Base-by-base conservation (phyloP, 2,888 invertebrate species). In the Lagria hirta region DNA sequence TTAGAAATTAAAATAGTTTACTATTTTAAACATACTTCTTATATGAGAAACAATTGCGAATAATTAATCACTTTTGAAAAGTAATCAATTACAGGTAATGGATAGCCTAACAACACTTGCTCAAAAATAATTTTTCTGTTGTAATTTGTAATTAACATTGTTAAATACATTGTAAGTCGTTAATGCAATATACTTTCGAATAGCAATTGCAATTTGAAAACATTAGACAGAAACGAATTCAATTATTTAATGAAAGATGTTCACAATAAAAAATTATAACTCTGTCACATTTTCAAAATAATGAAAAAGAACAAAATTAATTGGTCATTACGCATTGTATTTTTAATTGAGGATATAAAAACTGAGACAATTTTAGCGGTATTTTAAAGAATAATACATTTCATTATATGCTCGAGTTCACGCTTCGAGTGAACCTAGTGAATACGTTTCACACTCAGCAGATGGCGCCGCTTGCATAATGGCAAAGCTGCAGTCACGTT, bases 361-460 rank as follows among this genome's bases (percentile, higher is more conserved):
- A 57, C 54, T 58, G 58, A 63, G 61, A 62, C 63, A 57, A 58
- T 61, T 63, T 62, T 61, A 63, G 61, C 61, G 63, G 63, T 63
- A 63, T 60, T 63, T 59, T 59, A 52, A 59, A 61, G 61, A 61
- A 63, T 63, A 62, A 63, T 63, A 61, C 61, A 62, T 62, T 62
- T 62, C 60, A 63, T 63, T 63, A 63, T 58, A 60, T 60, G 59
- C 51, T 63, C 54, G 58, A 62, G 61, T 61, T 63, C 61, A 57
- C 55, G 57, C 52, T 52, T 52, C 47, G 41, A 55, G 46, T 58
- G 61, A 61, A 61, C 60, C 55, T 55, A 35, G 32, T 45, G 57
- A 55, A 55, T 60, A 55, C 46, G 58, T 61, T 63, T 51, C 59
- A 58, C 40, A 42, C 45, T 21, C 47, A 49, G 40, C 43, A 61